These are phyloP conservation scores for Coranthus polyacanthus DNA, from an alignment of 2,797 vertebrate genomes.

Conservation along the genomic window DNA sequence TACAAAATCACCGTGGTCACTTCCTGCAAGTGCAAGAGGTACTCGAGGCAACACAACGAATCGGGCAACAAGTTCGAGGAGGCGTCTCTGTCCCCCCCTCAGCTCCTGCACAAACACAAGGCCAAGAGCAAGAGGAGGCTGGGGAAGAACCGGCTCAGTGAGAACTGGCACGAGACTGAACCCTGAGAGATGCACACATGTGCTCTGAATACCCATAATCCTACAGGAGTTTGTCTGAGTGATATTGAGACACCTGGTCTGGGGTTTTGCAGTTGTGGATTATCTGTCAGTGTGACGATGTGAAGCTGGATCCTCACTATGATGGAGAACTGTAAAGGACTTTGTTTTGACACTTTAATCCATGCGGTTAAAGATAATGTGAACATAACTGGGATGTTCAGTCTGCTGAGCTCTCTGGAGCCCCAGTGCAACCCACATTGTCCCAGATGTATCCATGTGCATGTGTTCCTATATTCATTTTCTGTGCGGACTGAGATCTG, in stretches of 20 bases:
- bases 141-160: conserved; percentile 87
- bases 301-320: conserved; percentile 53
- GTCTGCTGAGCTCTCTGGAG: conserved; percentile 34
- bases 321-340: conserved; percentile 46
- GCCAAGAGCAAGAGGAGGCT: conserved; percentile 90
- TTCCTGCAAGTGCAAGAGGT: conserved; percentile 95
- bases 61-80: conserved; percentile 92
- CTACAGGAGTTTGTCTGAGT: conserved; percentile 32
- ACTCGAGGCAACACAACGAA: conserved; percentile 95
- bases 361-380: conserved; percentile 51
- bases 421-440: conserved; percentile 14
- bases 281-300: conserved; percentile 58
- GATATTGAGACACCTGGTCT: conserved; percentile 32
- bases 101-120: conserved; percentile 85
- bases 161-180: conserved; percentile 87
- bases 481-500: conserved; percentile 29
- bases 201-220: conserved; percentile 8
- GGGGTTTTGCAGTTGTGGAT: conserved; percentile 61
- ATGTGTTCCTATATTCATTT: conserved; percentile 39
- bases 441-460: conserved; percentile 42
- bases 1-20: conserved; percentile 97
- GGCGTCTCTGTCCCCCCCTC: conserved; percentile 82
- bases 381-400: conserved; percentile 26
- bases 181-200: conserved; percentile 65
- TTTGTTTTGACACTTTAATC: conserved; percentile 38